Base-by-base conservation (phyloP, 2,888 invertebrate genomes). In the Trachelus stipa region DNA sequence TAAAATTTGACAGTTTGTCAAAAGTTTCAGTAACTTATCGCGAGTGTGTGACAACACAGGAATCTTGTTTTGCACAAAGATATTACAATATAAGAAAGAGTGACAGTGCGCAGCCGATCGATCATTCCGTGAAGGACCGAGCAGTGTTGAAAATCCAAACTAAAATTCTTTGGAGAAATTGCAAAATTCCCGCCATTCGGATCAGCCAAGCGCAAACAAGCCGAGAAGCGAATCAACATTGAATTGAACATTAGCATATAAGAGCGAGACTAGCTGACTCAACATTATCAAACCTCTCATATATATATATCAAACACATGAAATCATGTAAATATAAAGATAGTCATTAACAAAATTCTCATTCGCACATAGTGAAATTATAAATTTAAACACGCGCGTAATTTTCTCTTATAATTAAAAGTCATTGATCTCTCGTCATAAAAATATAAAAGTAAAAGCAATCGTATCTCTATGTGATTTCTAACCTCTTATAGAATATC, bases 201-300 rank as follows among this genome's bases (percentile, higher is more conserved):
- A 78, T 79, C 83, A 81, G 78, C 81, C 77, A 75, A 82, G 80
- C 85, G 80, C 68, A 81, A 82, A 81, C 84, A 68, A 34, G 73
- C 23, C 73, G 68, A 73, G 74, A 75, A 78, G 77, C 79, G 81
- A 79, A 80, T 83, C 79, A 79, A 78, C 76, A 73, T 79, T 77
- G 80, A 82, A 80, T 82, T 80, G 79, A 76, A 79, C 71, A 85
- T 86, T 85, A 83, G 81, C 85, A 83, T 85, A 81, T 74, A 81
- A 79, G 83, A 56, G 56, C 56, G 56, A 23, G 23, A 56, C 56
- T 23, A 56, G 56, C 23, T 56, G 56, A 56, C 56, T 56, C 23
- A 56, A 56, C 56, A 56, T 56, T 56, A 56, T 56, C 23, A 56
- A 56, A 56, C 23, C 56, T 56, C 56, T 15, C 40, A 40, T 23